Percentiles rank a stretch among this genome's conserved stretches.
Conservation (phyloP, 2,888 invertebrate genomes). For the Perizoma affinitatum region DNA sequence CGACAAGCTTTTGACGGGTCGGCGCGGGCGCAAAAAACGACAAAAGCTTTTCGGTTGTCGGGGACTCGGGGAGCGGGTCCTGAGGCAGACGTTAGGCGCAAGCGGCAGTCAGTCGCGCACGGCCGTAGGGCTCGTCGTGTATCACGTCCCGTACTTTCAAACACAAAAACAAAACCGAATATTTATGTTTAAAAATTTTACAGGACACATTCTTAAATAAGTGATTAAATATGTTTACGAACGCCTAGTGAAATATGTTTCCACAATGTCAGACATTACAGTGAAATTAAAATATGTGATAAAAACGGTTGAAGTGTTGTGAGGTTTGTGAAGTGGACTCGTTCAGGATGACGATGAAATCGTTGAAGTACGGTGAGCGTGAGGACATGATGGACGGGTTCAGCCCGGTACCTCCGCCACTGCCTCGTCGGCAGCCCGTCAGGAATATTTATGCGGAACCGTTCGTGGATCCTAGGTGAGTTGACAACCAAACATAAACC, state of each 20-base stretch:
- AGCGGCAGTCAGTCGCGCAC: conserved; percentile 43
- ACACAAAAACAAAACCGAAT: conserved; percentile 22
- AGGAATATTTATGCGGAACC: conserved; percentile 87
- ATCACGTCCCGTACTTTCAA: conserved; percentile 15
- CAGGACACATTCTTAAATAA: conserved; percentile 34
- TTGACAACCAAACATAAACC: conserved; percentile 29
- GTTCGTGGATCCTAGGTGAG: conserved; percentile 85
- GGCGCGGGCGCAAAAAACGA: conserved; percentile 80
- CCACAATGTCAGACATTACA: conserved; percentile 51
- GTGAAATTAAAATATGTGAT: conserved; percentile 68
- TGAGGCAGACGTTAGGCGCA: conserved; percentile 37
- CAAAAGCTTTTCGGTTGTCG: conserved; percentile 74
- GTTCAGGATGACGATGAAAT: conserved; percentile 85
- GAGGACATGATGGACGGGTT: conserved; percentile 83
- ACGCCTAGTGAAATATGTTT: conserved; percentile 47
- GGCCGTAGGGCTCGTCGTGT: conserved; percentile 24
- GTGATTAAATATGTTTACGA: conserved; percentile 46
- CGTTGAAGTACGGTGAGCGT: conserved; percentile 82
- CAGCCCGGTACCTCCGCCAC: conserved; percentile 85
- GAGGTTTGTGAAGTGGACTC: conserved; percentile 74
- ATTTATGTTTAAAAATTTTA: conserved; percentile 8
- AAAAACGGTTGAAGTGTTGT: conserved; percentile 64
- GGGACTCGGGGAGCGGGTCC: conserved; percentile 68
- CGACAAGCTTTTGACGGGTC: conserved; percentile 82
- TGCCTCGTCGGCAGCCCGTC: conserved; percentile 85